A percentile compares a stretch with the other conserved stretches of the same genome.
phyloP scores from a whole-genome alignment of 2,113 vertebrate species.

The Tetrax tetrax region DNA sequence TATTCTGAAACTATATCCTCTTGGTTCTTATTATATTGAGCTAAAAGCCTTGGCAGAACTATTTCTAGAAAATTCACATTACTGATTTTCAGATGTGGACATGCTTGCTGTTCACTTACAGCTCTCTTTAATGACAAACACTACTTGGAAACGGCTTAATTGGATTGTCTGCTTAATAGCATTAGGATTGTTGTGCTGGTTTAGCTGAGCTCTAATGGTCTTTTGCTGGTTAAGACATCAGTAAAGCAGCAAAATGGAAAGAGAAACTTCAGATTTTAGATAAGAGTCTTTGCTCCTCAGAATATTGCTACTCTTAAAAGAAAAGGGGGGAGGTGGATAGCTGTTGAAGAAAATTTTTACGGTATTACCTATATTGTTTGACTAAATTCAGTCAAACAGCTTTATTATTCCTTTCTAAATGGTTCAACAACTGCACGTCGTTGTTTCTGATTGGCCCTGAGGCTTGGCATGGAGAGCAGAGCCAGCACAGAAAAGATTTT shows the following conservation, averaged over 20 bases:
- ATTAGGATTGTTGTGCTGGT: constrained; percentile 57
- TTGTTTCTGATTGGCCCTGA: not conserved
- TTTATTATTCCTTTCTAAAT: not conserved
- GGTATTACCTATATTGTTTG: not conserved
- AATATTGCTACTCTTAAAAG: not conserved
- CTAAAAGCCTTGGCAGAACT: not conserved
- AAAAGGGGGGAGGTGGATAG: not conserved
- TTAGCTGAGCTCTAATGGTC: constrained; percentile 53
- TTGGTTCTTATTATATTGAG: not conserved
- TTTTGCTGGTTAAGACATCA: constrained; percentile 43
- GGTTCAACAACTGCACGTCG: not conserved
- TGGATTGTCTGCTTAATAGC: constrained; percentile 68
- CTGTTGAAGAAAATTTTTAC: not conserved
- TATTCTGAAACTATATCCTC: not conserved
- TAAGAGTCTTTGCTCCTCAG: not conserved
- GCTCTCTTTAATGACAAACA: constrained; percentile 66
- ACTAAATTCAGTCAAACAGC: not conserved
- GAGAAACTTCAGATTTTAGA: not conserved
- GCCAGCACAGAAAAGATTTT: not conserved
- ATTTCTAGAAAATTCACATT: not conserved
- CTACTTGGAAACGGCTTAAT: constrained; percentile 67
- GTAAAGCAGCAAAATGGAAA: constrained; percentile 6
- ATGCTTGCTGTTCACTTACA: constrained; percentile 41
- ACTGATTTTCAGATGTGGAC: not conserved
- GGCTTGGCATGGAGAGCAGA: not conserved